phyloP scores from a whole-genome alignment of 2,888 invertebrate genomes.

The Acronicta psi region DNA sequence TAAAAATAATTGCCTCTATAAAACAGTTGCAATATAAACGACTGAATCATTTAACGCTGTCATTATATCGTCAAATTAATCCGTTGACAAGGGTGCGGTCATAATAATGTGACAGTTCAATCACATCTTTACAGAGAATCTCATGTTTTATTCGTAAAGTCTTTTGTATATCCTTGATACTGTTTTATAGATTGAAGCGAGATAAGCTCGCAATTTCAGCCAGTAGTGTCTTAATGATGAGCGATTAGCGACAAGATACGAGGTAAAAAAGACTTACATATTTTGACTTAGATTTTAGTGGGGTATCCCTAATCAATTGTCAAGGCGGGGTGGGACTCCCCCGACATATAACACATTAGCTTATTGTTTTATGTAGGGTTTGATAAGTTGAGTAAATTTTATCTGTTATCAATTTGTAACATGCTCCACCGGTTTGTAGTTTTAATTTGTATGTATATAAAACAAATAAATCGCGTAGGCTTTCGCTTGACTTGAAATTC shows the following conservation, averaged over 20 bases:
- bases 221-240: slow-evolving; percentile 24
- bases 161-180: slow-evolving; percentile 54
- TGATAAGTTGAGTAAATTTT: too few species aligned
- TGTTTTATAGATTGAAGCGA: slow-evolving; percentile 48
- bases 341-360: too few species aligned
- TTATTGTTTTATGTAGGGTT: too few species aligned
- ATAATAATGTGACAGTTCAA: slow-evolving; percentile 58
- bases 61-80: slow-evolving; percentile 44
- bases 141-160: slow-evolving; percentile 60
- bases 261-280: not conserved
- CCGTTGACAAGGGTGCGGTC: slow-evolving; percentile 59
- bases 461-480: too few species aligned
- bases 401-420: too few species aligned
- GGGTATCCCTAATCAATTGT: not conserved
- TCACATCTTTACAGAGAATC: slow-evolving; percentile 57
- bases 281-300: slow-evolving; percentile 1
- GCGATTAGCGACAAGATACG: slow-evolving; percentile 27
- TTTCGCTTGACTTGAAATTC: too few species aligned
- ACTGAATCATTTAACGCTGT: slow-evolving; percentile 39
- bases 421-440: too few species aligned
- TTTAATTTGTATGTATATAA: too few species aligned
- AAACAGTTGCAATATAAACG: slow-evolving; percentile 30
- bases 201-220: slow-evolving; percentile 38
- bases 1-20: slow-evolving; percentile 1
- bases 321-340: too few species aligned